Evolutionary conservation across 2,797 vertebrate genomes (phyloP), one percentile per base, ranked within the genome.

Genomic region (Melanotaenia parkinsoni): DNA sequence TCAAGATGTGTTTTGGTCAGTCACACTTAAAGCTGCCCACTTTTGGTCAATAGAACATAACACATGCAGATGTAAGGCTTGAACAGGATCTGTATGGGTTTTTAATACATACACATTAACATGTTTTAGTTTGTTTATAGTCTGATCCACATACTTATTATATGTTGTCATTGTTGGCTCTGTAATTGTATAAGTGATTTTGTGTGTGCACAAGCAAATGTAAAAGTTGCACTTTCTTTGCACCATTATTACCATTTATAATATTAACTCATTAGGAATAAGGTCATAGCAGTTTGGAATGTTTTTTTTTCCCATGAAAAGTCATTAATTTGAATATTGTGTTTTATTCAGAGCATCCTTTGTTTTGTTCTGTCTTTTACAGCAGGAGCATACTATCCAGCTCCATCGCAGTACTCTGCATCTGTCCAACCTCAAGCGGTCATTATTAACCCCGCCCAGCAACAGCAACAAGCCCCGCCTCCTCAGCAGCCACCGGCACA

Each of bases 331-430:
- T 11, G 1, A 50, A 10, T 47, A 47, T 20, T 20, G 5, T 16
- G 3, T 50, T 22, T 5, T 40, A n/a, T 10, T 69, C 2, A 13
- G 7, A 18, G 28, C 3, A 57, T 32, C 8, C 24, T 50, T 50
- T 59, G 8, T 67, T 67, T 63, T 0, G 24, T 64, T 74, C 50
- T 56, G 4, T 28, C 64, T 40, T 51, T 71, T 67, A 20, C 91
- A 98, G 96, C 97, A 74, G 98, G 96, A 80, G 94, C 97, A 16
- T 99, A 98, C 85, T 99, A 97, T 86, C 96, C 98, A 22, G 95
- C 97, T 0, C 96, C 97, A 77, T 79, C 92, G 11, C 97, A 96
- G 86, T 99, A 97, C 91, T 86, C 95, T 0, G 72, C 95, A 0
- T 92, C 96, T 65, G 97, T 98, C 80, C 95, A 96, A 66, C 53